Conservation (phyloP, 2,113 vertebrate species). For the Glareola pratincola region DNA sequence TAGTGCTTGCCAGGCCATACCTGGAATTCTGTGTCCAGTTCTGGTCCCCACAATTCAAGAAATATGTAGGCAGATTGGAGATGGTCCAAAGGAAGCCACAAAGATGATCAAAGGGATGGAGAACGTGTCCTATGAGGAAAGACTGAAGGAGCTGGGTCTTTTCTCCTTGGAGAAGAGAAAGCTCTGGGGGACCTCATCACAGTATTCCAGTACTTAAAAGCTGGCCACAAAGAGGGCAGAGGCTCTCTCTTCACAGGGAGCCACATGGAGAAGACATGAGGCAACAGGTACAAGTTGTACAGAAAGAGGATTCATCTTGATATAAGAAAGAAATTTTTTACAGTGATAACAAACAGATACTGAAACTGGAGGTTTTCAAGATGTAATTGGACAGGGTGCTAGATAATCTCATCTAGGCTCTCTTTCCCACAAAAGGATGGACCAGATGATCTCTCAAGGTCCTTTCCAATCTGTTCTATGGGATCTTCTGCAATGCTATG, state of each 20-base stretch:
- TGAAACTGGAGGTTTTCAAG: neutral
- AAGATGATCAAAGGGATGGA: neutral
- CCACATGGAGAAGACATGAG: neutral
- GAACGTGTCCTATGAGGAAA: neutral
- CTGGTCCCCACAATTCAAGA: neutral
- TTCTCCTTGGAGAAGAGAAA: neutral
- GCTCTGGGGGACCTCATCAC: neutral
- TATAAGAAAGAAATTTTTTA: neutral
- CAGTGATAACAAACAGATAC: neutral
- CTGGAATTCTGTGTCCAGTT: rapidly evolving
- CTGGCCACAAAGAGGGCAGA: neutral
- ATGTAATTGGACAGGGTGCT: neutral
- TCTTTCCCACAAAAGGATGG: neutral
- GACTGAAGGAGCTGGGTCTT: neutral
- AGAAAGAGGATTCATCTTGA: neutral
- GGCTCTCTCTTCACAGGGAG: neutral
- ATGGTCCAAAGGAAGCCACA: neutral
- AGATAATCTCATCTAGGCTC: rapidly evolving
- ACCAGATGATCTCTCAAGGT: neutral
- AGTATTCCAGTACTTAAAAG: neutral
- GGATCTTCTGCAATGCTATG: neutral
- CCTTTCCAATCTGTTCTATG: neutral
- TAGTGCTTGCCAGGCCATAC: rapidly evolving
- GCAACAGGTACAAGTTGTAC: neutral
- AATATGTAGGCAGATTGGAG: neutral